Conservation (phyloP, 2,113 vertebrate species). For the Tricholaema leucomelas region DNA sequence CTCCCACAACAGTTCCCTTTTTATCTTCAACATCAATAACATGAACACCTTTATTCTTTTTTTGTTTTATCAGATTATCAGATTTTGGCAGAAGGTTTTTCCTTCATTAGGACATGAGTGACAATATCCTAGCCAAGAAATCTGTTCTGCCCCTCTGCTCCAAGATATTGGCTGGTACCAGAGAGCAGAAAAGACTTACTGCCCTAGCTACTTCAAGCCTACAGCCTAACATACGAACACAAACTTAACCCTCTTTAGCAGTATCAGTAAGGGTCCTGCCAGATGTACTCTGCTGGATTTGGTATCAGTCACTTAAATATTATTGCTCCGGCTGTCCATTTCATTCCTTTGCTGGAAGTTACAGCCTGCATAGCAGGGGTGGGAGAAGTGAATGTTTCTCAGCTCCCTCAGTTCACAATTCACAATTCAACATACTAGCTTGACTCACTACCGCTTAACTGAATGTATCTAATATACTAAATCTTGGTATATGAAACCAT, state of each 20-base stretch:
- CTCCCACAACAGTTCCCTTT: not conserved
- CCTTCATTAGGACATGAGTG: not conserved
- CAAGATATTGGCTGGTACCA: not conserved
- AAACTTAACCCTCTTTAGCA: not conserved
- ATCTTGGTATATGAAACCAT: not conserved
- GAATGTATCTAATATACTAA: not conserved
- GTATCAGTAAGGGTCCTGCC: not conserved
- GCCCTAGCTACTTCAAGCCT: not conserved
- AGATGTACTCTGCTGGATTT: slow-evolving; percentile 1
- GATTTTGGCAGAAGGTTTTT: not conserved
- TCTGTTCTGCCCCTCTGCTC: not conserved
- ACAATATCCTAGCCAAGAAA: not conserved
- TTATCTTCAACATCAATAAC: not conserved
- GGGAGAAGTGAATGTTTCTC: not conserved
- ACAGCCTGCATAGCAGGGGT: not conserved
- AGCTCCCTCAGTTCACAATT: not conserved
- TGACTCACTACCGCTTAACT: not conserved
- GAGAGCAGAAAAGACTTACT: not conserved
- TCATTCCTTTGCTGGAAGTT: not conserved
- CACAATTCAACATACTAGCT: not conserved
- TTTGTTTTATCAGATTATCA: not conserved
- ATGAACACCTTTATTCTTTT: not conserved
- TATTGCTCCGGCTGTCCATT: not conserved
- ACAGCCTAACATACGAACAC: not conserved
- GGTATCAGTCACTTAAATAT: not conserved